phyloP scores from a whole-genome alignment of 2,888 invertebrate species.

The Parnassius apollo region DNA sequence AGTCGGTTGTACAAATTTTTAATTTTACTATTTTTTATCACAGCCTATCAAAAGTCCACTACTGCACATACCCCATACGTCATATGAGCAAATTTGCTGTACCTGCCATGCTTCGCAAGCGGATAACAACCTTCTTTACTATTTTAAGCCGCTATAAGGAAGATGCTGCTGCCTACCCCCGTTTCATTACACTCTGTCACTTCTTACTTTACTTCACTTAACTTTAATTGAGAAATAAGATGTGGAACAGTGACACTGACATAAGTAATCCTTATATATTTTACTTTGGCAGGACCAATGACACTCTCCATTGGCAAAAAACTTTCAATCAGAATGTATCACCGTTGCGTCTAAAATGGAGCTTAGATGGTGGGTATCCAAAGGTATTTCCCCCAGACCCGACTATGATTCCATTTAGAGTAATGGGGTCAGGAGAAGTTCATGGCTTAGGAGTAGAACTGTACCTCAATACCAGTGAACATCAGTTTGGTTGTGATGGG shows the following conservation, averaged over 20 bases:
- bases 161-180: no score
- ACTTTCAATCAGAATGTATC: constrained; percentile 46
- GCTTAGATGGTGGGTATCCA: constrained; percentile 63
- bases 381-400: constrained; percentile 60
- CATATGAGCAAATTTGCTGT: no score
- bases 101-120: no score
- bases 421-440: constrained; percentile 66
- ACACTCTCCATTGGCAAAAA: constrained; percentile 59
- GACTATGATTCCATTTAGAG: constrained; percentile 54
- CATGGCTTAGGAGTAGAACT: constrained; percentile 69
- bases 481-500: constrained; percentile 68
- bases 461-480: constrained; percentile 65
- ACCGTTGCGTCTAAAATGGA: constrained; percentile 52
- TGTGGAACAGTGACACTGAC: no score
- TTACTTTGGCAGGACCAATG: constrained; percentile 52
- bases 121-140: no score
- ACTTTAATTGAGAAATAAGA: no score
- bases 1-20: no score
- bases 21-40: no score
- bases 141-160: no score
- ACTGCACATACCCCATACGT: no score
- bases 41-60: no score
- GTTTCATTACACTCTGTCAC: background rate
- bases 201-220: background rate
- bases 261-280: no score